Evolutionary conservation across 2,888 invertebrate species (phyloP), one percentile per base, ranked within the genome.

Genomic region (Drosophila picticornis): DNA sequence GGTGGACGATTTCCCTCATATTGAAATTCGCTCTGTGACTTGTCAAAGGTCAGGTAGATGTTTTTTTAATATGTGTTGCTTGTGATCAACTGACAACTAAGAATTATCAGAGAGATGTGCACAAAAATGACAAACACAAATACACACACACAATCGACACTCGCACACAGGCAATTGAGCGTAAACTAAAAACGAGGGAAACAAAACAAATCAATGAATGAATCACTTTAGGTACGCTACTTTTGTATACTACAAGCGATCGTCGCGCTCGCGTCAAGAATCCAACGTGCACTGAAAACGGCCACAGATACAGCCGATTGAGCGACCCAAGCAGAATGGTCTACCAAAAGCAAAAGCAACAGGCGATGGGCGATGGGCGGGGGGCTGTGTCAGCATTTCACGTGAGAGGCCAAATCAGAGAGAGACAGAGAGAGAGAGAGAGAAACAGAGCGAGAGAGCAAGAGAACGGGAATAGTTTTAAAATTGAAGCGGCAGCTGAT

Each of bases 1-100:
- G 94, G 94, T 98, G 97, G 83, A 98, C 97, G 91, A 98, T 98
- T 96, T 98, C 98, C 94, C 98, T 96, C 98, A 98, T 98, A 87
- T 94, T 89, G 75, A 38, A 56, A 57, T 63, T 55, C 10, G 60
- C 29, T 65, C 16, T 36, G 16, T 53, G 51, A 63, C 63, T 81
- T 70, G 66, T 29, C 63, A 73, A 73, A 80, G 77, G 77, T 83
- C 76, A 71, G 57, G 70, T 63, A 38, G 40, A 46, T 46, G 58
- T 32, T 46, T 58, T 40, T 25, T 3, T 38, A 38, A 38, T 38
- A 36, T 36, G n/a, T 22, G 51, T 53, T 61, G 52, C 52, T 27
- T 34, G 43, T 27, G 52, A 57, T 74, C 75, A 63, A 77, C 57
- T 68, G 56, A 52, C 55, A 61, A 36, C 43, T 40, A 34, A 63